phyloP scores from a whole-genome alignment of 2,113 vertebrate species.

The Sinocyclocheilus anophthalmus region DNA sequence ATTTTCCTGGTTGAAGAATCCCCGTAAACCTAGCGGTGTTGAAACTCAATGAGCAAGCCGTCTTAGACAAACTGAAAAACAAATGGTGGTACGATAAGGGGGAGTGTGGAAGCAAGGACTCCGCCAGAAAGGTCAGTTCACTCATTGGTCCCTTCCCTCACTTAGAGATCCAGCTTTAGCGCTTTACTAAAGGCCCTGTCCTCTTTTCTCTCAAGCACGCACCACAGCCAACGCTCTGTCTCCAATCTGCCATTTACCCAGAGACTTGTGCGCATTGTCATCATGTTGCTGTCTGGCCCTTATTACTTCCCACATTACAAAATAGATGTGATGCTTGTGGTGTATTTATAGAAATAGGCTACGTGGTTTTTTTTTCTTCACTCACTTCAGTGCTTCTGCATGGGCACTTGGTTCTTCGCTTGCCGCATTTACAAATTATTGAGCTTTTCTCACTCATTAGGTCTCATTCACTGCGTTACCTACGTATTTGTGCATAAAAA shows the following conservation, averaged over 20 bases:
- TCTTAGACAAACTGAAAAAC: slow-evolving; percentile 99
- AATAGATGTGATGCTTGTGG: slow-evolving; percentile 30
- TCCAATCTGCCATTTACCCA: slow-evolving; percentile 62
- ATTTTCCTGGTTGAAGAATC: slow-evolving; percentile 98
- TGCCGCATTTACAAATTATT: background rate
- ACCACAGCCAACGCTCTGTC: slow-evolving; percentile 46
- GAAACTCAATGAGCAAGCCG: slow-evolving; percentile 99
- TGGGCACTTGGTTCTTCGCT: background rate
- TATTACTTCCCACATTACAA: slow-evolving; percentile 38
- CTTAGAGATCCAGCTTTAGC: slow-evolving; percentile 53
- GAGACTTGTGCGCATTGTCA: background rate
- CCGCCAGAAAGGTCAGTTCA: slow-evolving; percentile 99
- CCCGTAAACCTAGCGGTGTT: slow-evolving; percentile 99
- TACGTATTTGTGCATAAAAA: background rate
- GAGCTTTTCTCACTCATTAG: background rate
- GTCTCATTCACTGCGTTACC: background rate
- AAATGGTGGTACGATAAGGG: slow-evolving; percentile 99
- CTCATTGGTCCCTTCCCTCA: slow-evolving; percentile 66
- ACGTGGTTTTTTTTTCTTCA: background rate
- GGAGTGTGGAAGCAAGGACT: slow-evolving; percentile 99
- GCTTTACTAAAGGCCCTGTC: slow-evolving; percentile 47
- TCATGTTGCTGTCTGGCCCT: slow-evolving; percentile 33
- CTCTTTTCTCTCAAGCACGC: slow-evolving; percentile 35
- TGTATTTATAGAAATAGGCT: slow-evolving; percentile 29
- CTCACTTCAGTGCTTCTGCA: slow-evolving; percentile 5